Base-by-base conservation (phyloP, 2,113 vertebrate genomes). In the Oncorhynchus masou region DNA sequence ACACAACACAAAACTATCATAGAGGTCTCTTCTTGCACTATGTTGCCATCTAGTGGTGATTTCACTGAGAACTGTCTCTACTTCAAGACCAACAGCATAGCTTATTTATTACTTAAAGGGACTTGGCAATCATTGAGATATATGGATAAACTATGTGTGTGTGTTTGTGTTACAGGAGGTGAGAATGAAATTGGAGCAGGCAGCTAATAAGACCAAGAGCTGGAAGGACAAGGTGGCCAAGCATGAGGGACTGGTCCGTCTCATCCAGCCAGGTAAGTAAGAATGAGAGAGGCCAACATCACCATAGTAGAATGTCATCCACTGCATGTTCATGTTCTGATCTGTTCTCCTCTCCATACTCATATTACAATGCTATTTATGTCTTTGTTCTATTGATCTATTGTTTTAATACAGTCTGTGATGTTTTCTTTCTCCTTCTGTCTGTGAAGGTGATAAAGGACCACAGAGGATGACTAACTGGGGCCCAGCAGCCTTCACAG, bases 221-320 rank as follows among this genome's bases (percentile, higher is more conserved):
- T 98, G 97, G 96, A 98, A 98, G 85, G 95, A 98, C 85, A 97
- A 96, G 87, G 96, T 99, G 84, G 93, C 95, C 51, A 95, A 96
- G 73, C 97, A 98, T 0, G 97, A 99, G 81, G 97, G 97, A 9
- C 88, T 98, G 84, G 94, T 98, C 83, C 94, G 95, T 45, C 90
- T 99, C 87, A 96, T 98, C 92, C 95, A 98, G 83, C 97, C 97
- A 92, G 97, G 97, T 98, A 89, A 22, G 20, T 19, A 12, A 22
- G 68, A 45, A 45, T 45, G 39, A 31, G 19, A 31, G 15, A 15
- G 13, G 25, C 19, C 67, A 45, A 39, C 27, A 34, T 31, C 8
- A 15, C 2, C 4, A 3, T 34, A 6, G 24, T 25, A 15, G 39
- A 45, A 45, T 45, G 27, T 16, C 65, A 3, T 34, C 27, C 27